Evolutionary conservation across 2,113 vertebrate species (phyloP).

Genomic region (Rhinopomastus cyanomelas): DNA sequence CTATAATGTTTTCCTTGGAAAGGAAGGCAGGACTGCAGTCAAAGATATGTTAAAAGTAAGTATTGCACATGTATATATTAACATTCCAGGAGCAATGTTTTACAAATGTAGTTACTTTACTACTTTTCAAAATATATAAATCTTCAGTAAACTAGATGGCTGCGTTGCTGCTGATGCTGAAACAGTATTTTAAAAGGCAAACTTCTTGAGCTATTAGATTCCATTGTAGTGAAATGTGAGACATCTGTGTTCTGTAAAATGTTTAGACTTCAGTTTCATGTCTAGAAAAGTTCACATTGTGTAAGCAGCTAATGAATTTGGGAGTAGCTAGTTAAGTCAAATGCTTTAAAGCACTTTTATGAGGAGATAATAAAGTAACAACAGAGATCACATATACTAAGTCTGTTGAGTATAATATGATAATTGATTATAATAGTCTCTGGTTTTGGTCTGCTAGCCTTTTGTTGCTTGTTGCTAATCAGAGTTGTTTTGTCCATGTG

Average conservation of each 20-base stretch:
- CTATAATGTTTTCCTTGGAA: conserved; percentile 84
- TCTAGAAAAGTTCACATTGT: no score
- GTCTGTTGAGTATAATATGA: neutral
- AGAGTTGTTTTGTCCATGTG: neutral
- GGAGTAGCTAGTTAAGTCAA: neutral
- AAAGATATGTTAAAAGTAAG: conserved; percentile 87
- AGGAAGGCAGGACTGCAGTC: conserved; percentile 88
- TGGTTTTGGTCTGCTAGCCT: neutral
- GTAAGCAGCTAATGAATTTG: neutral
- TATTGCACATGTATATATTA: neutral
- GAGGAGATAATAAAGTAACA: neutral
- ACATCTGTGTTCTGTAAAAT: neutral
- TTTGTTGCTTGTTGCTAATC: neutral
- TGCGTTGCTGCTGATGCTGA: neutral
- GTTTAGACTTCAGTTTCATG: neutral
- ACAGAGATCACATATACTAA: neutral
- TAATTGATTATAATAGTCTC: neutral
- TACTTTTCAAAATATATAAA: neutral
- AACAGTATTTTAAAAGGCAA: neutral
- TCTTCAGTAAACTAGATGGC: neutral
- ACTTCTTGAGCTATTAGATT: neutral
- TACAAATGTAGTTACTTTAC: neutral
- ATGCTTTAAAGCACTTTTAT: neutral
- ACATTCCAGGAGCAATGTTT: neutral
- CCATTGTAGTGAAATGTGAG: neutral